phyloP scores from a whole-genome alignment of 1,140 invertebrate genomes.

The Brachionus manjavacas region DNA sequence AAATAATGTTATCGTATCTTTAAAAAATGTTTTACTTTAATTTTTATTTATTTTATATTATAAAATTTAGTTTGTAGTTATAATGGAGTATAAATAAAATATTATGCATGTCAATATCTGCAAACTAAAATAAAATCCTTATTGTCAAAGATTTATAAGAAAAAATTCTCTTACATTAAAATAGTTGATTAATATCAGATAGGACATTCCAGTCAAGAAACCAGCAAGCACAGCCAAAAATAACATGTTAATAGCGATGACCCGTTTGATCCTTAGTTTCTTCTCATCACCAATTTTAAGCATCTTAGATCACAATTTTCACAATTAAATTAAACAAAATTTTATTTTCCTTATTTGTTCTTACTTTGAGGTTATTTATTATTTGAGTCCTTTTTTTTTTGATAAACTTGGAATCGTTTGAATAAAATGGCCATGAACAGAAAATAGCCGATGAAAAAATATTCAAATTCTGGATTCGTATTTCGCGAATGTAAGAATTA shows the following conservation, averaged over 20 bases:
- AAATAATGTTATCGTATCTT: too few species aligned
- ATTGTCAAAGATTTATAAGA: too few species aligned
- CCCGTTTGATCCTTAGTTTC: neutral
- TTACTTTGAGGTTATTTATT: neutral
- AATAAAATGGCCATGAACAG: constrained; percentile 9
- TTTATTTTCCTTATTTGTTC: neutral
- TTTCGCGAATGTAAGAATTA: neutral
- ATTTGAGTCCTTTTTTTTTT: neutral
- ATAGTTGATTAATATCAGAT: neutral
- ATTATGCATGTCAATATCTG: too few species aligned
- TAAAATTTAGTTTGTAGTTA: too few species aligned
- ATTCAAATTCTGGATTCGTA: neutral
- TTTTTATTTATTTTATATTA: too few species aligned
- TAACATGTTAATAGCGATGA: neutral
- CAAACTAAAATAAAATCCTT: too few species aligned
- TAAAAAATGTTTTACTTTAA: too few species aligned
- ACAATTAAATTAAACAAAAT: neutral
- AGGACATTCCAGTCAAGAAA: neutral
- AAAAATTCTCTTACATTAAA: neutral
- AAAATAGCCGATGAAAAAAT: neutral
- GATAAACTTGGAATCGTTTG: neutral
- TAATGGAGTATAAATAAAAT: too few species aligned
- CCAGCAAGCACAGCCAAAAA: neutral
- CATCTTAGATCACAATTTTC: neutral
- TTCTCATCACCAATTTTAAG: neutral